A percentile compares a stretch with the other conserved stretches of the same genome.
These are phyloP conservation scores for Tiliacea aurago DNA, from an alignment of 2,888 invertebrate genomes.

Conservation along the genomic window DNA sequence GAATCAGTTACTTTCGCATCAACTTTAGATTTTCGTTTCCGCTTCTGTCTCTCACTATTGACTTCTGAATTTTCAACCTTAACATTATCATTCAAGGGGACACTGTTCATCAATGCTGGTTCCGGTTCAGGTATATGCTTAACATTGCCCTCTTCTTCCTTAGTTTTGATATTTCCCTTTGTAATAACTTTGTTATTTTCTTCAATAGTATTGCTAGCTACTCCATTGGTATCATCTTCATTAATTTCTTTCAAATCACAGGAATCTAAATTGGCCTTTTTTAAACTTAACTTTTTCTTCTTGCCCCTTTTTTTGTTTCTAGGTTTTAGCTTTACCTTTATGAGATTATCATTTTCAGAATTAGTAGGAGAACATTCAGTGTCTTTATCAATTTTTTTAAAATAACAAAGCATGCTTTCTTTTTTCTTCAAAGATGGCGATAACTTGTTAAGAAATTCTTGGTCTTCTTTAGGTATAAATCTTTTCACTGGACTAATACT, in stretches of 20 bases:
- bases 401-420: constrained; percentile 91
- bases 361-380: constrained; percentile 62
- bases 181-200: constrained; percentile 6
- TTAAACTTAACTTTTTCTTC: constrained; percentile 73
- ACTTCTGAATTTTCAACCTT: constrained; percentile 12
- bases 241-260: constrained; percentile 48
- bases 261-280: constrained; percentile 50
- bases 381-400: constrained; percentile 87
- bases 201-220: constrained; percentile 33
- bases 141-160: not conserved
- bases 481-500: constrained; percentile 63
- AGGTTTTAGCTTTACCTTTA: constrained; percentile 81
- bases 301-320: constrained; percentile 78
- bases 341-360: constrained; percentile 71
- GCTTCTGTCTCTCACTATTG: constrained; percentile 56
- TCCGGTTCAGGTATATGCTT: constrained; percentile 8
- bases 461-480: constrained; percentile 77
- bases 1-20: constrained; percentile 21
- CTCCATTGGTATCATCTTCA: constrained; percentile 23
- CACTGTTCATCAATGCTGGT: constrained; percentile 2
- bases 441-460: constrained; percentile 88
- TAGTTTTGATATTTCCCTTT: constrained; percentile 11
- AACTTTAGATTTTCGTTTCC: constrained; percentile 48
- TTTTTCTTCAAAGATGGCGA: constrained; percentile 91
- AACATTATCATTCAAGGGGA: constrained; percentile 3